Evolutionary conservation across 2,113 vertebrate genomes (phyloP), one percentile per base, ranked within the genome.

Genomic region (Chaetops frenatus): DNA sequence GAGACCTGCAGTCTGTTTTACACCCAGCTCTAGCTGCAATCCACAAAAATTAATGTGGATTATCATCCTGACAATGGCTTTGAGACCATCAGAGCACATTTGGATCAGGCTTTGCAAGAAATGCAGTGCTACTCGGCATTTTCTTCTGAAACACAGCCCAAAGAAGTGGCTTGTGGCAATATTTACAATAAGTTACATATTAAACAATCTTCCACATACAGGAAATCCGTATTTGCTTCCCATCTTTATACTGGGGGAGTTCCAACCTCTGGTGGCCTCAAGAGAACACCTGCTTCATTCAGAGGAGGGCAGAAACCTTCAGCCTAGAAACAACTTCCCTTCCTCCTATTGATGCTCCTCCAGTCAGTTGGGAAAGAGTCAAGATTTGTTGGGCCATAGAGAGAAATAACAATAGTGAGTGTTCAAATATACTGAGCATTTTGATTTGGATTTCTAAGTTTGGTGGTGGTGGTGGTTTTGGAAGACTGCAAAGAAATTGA

Each of bases 281-380:
- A 72, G 29, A 47, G 33, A 80, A 3, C 3, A 24, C 2, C 21
- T 1, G 0, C 2, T 64, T 64, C 38, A 31, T 19, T 56, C 51
- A 40, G 1, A 28, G 27, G 19, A 86, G 15, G 12, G 12, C 70
- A 87, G 48, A 85, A 58, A 74, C 5, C 9, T 84, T 79, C 81
- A 85, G 24, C 22, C 23, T 38, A 67, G 29, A 78, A 57, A 36
- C 24, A 40, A 50, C 79, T 70, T 62, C n/a, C 11, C 17, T 72
- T 89, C 53, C 31, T 78, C 56, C 17, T 87, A 5, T 4, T 64
- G 36, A 48, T 7, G 5, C 9, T 67, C 16, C 19, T 70, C 11
- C n/a, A 76, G 12, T 45, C 9, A 3, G 2, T 1, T 12, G 9
- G 21, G 50, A 82, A 81, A 82, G 15, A 48, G 17, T 33, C 5